phyloP scores from a whole-genome alignment of 2,797 vertebrate species.

The Chrosomus eos region DNA sequence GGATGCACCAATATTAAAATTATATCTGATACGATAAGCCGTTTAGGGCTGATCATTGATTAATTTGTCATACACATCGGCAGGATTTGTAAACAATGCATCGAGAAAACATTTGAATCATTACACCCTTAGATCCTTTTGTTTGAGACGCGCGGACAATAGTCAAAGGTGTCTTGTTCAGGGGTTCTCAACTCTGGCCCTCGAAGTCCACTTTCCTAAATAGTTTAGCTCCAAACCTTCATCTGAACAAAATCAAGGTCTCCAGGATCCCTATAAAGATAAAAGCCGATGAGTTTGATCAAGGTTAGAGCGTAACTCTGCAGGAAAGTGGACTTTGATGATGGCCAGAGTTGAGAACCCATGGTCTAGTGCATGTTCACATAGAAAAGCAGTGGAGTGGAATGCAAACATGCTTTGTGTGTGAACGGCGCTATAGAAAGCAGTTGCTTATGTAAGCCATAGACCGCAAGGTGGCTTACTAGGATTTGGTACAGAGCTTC shows the following conservation, averaged over 20 bases:
- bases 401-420: neutral
- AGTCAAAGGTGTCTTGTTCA: too few relatives aligned
- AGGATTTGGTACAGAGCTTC: neutral
- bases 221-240: too few relatives aligned
- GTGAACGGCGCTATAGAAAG: neutral
- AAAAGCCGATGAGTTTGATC: too few relatives aligned
- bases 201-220: too few relatives aligned
- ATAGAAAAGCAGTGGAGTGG: neutral
- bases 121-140: neutral
- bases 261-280: too few relatives aligned
- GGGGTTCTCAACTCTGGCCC: too few relatives aligned
- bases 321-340: neutral
- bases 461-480: neutral
- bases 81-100: neutral
- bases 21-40: neutral
- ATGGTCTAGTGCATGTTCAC: neutral
- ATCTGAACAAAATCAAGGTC: too few relatives aligned
- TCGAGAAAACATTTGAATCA: neutral
- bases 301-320: neutral
- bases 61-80: neutral
- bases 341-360: neutral
- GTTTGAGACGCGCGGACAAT: too few relatives aligned
- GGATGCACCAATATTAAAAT: neutral
- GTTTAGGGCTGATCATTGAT: neutral
- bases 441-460: neutral